These are phyloP conservation scores for Nemurella pictetii DNA, from an alignment of 2,888 invertebrate species.

Conservation along the genomic window DNA sequence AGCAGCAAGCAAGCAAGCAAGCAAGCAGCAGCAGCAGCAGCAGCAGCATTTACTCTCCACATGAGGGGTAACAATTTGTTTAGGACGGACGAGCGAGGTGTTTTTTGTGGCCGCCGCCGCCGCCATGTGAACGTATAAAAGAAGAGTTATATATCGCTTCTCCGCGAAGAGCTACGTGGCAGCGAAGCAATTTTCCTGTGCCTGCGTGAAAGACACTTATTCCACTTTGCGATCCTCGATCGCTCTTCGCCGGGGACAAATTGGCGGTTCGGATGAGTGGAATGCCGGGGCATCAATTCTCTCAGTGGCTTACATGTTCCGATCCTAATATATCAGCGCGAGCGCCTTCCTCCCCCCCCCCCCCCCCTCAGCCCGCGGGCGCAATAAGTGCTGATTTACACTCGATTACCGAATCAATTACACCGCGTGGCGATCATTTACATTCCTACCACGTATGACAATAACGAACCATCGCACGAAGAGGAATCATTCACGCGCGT, in stretches of 20 bases:
- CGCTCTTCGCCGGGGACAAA: constrained; percentile 24
- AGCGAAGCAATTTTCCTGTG: constrained; percentile 34
- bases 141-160: constrained; percentile 30
- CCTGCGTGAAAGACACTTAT: constrained; percentile 27
- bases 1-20: too few relatives aligned
- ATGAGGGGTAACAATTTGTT: constrained; percentile 29
- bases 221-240: constrained; percentile 19
- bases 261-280: constrained; percentile 27
- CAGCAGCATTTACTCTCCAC: background rate
- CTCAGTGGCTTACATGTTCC: constrained; percentile 11
- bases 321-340: constrained; percentile 24
- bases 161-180: constrained; percentile 18
- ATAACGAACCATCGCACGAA: background rate
- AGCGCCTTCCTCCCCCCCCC: background rate
- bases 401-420: constrained; percentile 31
- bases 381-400: constrained; percentile 33
- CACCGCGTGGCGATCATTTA: background rate
- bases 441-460: constrained; percentile 17
- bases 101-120: background rate
- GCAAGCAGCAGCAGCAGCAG: background rate
- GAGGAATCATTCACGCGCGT: background rate
- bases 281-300: constrained; percentile 25
- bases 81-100: constrained; percentile 11
- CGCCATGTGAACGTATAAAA: constrained; percentile 16
- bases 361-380: background rate